phyloP scores from a whole-genome alignment of 2,797 vertebrate genomes.

The Psittacula derbiana region DNA sequence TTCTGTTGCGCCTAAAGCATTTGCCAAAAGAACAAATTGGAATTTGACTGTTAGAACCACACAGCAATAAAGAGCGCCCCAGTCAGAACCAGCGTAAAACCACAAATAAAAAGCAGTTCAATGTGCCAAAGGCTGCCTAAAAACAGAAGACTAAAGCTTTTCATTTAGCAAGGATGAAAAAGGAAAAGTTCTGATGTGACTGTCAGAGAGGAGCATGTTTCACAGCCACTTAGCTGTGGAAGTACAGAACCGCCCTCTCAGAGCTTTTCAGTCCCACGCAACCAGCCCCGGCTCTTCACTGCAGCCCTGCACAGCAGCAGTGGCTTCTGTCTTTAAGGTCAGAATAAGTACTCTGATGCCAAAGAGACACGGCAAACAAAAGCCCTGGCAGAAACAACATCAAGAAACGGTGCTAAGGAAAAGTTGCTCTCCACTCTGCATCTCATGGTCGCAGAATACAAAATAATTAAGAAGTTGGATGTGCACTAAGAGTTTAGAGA shows the following conservation, averaged over 20 bases:
- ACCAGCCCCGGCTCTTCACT: background rate
- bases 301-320: background rate
- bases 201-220: background rate
- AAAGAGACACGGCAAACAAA: background rate
- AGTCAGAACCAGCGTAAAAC: conserved; percentile 40
- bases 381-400: background rate
- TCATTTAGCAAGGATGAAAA: background rate
- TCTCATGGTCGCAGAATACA: background rate
- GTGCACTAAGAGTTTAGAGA: background rate
- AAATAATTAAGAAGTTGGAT: background rate
- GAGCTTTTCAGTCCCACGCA: background rate
- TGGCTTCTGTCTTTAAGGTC: background rate
- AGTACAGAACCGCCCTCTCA: background rate
- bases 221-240: background rate
- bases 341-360: background rate
- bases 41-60: conserved; percentile 22
- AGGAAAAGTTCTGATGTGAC: background rate
- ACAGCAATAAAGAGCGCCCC: background rate
- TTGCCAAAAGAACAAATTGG: conserved; percentile 18
- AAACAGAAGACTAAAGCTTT: background rate
- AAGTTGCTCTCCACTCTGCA: background rate
- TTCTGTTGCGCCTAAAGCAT: background rate
- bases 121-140: background rate
- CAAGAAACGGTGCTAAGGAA: accelerated
- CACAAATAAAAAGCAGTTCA: conserved; percentile 15